These are phyloP conservation scores for Esox lucius DNA, from an alignment of 2,797 vertebrate genomes.

Conservation along the genomic window DNA sequence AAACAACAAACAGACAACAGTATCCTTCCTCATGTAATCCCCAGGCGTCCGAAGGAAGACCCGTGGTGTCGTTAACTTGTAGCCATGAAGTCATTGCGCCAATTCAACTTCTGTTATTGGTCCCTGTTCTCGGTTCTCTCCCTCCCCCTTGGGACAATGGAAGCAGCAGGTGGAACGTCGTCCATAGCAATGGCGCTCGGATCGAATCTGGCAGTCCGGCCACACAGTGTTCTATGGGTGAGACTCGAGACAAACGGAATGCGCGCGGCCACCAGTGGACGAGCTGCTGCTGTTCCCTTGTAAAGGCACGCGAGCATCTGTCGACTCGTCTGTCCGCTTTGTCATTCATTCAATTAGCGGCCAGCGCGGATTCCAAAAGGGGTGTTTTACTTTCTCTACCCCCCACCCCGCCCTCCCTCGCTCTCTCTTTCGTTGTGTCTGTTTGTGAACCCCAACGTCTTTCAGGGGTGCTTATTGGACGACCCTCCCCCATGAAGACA, in stretches of 20 bases:
- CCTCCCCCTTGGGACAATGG: slow-evolving; percentile 66
- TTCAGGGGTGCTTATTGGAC: slow-evolving; percentile 54
- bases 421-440: neutral
- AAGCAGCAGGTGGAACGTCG: slow-evolving; percentile 88
- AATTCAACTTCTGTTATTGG: slow-evolving; percentile 77
- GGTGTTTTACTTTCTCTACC: slow-evolving; percentile 39
- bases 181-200: slow-evolving; percentile 62
- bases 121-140: slow-evolving; percentile 22
- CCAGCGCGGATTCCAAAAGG: slow-evolving; percentile 42
- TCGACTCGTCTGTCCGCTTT: slow-evolving; percentile 86
- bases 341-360: slow-evolving; percentile 93
- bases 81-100: slow-evolving; percentile 76
- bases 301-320: slow-evolving; percentile 99
- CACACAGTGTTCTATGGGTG: slow-evolving; percentile 32
- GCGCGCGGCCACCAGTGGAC: slow-evolving; percentile 48
- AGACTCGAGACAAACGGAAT: slow-evolving; percentile 71
- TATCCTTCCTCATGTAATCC: slow-evolving; percentile 19
- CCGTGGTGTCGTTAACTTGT: slow-evolving; percentile 21
- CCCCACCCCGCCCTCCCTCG: neutral
- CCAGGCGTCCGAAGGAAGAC: slow-evolving; percentile 7
- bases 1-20: slow-evolving; percentile 43
- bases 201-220: slow-evolving; percentile 72
- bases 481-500: slow-evolving; percentile 41
- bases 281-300: slow-evolving; percentile 74
- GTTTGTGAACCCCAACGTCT: slow-evolving; percentile 29